Evolutionary conservation across 2,888 invertebrate genomes (phyloP), one percentile per base, ranked within the genome.

Genomic region (Thelaira solivaga): DNA sequence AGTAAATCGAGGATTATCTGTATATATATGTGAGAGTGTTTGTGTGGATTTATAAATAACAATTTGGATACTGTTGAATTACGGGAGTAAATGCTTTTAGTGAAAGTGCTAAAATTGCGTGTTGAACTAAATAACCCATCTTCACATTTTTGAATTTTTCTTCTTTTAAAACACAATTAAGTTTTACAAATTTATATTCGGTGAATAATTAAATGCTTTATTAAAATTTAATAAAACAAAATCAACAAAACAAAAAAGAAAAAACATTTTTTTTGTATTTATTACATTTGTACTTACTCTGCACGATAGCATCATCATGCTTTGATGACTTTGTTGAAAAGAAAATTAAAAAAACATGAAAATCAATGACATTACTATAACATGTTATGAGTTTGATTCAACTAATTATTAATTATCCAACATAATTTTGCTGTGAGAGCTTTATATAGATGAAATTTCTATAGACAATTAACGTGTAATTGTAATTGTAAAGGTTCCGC

Each of bases 341-440:
- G 8, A n/a, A 34, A 41, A 13, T 20, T 1, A 34, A 26, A 18
- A 31, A 10, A 22, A 11, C 4, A 59, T 59, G 16, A 16, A 67
- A 74, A 74, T 74, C 73, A 65, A 59, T 74, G 73, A 67, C 49
- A 74, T 43, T 74, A 49, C 22, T 73, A 59, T 24, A 43, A 57
- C n/a, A 57, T 55, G n/a, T 47, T 13, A 31, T 39, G 47, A 26
- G 31, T 55, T 64, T 36, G 20, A 26, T 31, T 72, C 26, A 62
- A 62, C 43, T 53, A 55, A 62, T 62, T 43, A 62, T 72, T 53
- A 45, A 45, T 72, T 62, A 34, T 62, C 36, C 10, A 20, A 26
- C 36, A 29, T 8, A 2, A 18, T 26, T 16, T 34, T 31, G 2
- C 16, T 51, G 16, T 31, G 16, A 18, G 59, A 18, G 45, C 18